A percentile compares a stretch with the other conserved stretches of the same genome.
phyloP scores from a whole-genome alignment of 2,888 invertebrate genomes.

The Acanthosepion esculentum region DNA sequence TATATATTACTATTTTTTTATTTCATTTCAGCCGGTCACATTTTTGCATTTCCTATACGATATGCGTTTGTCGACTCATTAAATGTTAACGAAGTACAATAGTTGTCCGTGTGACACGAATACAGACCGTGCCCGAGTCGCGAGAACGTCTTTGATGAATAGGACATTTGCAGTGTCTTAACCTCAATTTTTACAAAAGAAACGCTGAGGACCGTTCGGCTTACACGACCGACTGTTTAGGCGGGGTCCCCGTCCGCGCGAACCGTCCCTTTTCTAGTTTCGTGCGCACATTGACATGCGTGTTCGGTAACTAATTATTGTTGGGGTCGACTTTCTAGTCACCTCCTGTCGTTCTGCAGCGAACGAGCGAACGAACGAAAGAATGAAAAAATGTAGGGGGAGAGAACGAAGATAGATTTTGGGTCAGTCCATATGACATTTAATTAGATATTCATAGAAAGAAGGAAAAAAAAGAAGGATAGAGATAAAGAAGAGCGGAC shows the following conservation, averaged over 20 bases:
- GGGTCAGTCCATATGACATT: neutral
- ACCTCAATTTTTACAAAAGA: neutral
- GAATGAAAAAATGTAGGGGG: neutral
- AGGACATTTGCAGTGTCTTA: conserved; percentile 20
- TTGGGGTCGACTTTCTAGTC: neutral
- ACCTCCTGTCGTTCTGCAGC: conserved; percentile 33
- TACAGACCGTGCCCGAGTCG: neutral
- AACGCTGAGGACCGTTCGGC: neutral
- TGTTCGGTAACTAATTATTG: conserved; percentile 7
- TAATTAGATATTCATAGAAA: neutral
- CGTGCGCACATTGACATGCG: neutral
- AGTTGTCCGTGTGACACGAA: neutral
- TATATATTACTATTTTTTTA: too few species aligned
- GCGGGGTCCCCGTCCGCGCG: neutral
- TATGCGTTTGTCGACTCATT: conserved; percentile 9
- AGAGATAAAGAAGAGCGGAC: too few species aligned
- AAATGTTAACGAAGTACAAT: conserved; percentile 12
- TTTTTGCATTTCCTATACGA: neutral
- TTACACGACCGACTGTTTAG: conserved; percentile 16
- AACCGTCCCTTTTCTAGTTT: neutral
- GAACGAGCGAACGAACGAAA: neutral
- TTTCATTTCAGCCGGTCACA: neutral
- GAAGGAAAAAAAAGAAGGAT: neutral
- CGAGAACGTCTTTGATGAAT: neutral
- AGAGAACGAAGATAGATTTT: neutral